A percentile compares a stretch with the other conserved stretches of the same genome.
Conservation (phyloP, 2,888 invertebrate species). For the Metacarcinus magister region DNA sequence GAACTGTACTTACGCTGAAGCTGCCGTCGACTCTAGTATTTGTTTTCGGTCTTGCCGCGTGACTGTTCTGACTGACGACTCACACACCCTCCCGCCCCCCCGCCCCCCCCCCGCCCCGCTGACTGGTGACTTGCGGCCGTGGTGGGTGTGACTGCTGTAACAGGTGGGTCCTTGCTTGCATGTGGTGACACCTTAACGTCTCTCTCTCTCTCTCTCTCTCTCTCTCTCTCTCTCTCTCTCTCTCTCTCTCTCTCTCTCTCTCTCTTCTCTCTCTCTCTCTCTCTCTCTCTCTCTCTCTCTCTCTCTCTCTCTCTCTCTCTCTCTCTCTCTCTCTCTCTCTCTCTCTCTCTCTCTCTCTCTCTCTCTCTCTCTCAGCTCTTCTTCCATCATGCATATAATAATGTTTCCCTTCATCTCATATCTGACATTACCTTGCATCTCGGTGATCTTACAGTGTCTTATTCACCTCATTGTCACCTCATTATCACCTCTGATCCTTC, state of each 20-base stretch:
- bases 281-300: neutral
- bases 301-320: neutral
- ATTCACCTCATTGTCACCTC: neutral
- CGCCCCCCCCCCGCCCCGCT: neutral
- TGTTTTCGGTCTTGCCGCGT: neutral
- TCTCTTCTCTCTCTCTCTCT: slow-evolving; percentile 12
- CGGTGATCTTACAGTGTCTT: too few relatives aligned
- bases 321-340: neutral
- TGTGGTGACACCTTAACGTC: neutral
- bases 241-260: too few relatives aligned
- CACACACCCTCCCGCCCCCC: neutral
- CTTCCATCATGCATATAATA: neutral
- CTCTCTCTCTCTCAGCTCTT: neutral
- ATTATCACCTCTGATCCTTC: neutral
- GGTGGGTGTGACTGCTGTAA: neutral
- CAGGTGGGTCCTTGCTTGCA: neutral
- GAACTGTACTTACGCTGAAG: neutral
- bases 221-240: too few relatives aligned
- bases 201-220: slow-evolving; percentile 12
- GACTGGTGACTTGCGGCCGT: slow-evolving; percentile 7
- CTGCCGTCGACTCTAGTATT: neutral
- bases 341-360: neutral
- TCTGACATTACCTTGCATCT: too few relatives aligned
- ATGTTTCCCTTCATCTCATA: too few relatives aligned
- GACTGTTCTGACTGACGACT: neutral